Base-by-base conservation (phyloP, 1,140 invertebrate genomes). In the Lepidostoma basale region DNA sequence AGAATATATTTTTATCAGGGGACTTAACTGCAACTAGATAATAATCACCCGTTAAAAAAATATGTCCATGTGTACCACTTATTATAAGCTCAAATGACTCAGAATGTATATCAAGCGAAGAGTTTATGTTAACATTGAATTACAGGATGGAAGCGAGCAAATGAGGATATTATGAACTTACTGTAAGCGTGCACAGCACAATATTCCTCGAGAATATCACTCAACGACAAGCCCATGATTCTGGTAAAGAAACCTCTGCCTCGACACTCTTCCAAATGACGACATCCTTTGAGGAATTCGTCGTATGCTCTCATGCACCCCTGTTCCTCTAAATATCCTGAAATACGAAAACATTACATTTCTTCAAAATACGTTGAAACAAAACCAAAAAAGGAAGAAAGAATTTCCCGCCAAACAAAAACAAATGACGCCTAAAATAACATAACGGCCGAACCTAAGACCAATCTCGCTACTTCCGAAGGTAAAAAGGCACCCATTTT, bases 291-390 rank as follows among this genome's bases (percentile, higher is more conserved):
- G 3, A 73, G 58, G 44, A 73, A 73, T 62, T 69, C 64, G 40
- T 69, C 54, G 30, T 69, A 69, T 12, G 70, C 67, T 23, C n/a
- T 30, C 45, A 39, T 40, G 18, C 70, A 73, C 5, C 60, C 20
- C 30, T 69, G 62, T 6, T 69, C 67, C 23, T 65, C 56, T 28
- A 73, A 59, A 54, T 73, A 69, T 20, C 70, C 70, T 73, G 28
- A 47, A 72, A 72, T 58, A 3, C 8, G 28, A 6, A 58, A 47
- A 47, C 8, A 64, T 3, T 26, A 49, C 25, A 9, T 36, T 44
- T 18, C 18, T 22, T 52, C 10, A 52, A 14, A 52, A 49, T 20
- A n/a, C 39, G 18, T 49, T 49, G 26, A 49, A 33, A 64, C 14
- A 33, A 5, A n/a, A 10, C 6, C 18, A 20, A 16, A 65, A 54